A percentile compares a stretch with the other conserved stretches of the same genome.
These are phyloP conservation scores for Tetanocera ferruginea DNA, from an alignment of 2,888 invertebrate species.

Conservation along the genomic window DNA sequence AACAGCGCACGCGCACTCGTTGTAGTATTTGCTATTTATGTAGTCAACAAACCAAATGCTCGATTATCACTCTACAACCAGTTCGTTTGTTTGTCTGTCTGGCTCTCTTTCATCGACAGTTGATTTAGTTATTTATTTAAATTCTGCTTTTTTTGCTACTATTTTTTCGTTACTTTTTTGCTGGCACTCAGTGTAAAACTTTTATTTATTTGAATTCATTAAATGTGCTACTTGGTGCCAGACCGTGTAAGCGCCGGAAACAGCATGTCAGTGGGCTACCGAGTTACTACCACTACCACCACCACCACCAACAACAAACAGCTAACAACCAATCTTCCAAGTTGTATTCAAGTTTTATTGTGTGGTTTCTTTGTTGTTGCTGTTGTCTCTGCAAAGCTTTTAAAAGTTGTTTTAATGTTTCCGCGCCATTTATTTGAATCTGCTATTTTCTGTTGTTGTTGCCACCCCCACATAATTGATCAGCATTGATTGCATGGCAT, in stretches of 20 bases:
- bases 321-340: neutral
- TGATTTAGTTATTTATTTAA: neutral
- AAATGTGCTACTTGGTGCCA: constrained; percentile 5
- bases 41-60: neutral
- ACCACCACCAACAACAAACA: neutral
- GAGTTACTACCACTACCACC: neutral
- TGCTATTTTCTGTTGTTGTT: neutral
- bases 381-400: neutral
- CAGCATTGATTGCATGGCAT: neutral
- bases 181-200: neutral
- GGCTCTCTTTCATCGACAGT: neutral
- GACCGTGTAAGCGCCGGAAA: constrained; percentile 14
- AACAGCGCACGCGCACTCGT: neutral
- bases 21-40: neutral
- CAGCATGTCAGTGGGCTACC: constrained; percentile 23
- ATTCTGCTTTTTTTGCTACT: neutral
- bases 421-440: neutral
- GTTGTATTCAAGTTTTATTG: neutral
- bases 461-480: constrained; percentile 1
- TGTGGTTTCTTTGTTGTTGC: neutral
- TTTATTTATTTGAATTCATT: constrained; percentile 2
- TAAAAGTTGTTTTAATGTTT: neutral
- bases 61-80: neutral
- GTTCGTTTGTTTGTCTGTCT: neutral
- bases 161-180: neutral